Evolutionary conservation across 2,797 vertebrate genomes (phyloP), one percentile per base, ranked within the genome.

Genomic region (Epinephelus awoara): DNA sequence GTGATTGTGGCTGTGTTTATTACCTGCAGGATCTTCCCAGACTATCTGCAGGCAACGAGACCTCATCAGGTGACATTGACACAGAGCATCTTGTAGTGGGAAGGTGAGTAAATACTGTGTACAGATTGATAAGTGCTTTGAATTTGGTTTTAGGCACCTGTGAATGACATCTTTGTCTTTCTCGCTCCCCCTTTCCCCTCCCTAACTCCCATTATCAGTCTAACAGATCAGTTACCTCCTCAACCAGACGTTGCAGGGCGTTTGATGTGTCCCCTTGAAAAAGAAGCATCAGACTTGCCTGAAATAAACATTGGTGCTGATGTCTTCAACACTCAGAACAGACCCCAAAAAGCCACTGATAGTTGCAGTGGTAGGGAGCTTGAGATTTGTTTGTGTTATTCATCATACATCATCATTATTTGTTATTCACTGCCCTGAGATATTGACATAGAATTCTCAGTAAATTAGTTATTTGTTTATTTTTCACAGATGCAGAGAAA

Each of bases 21-120:
- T 21, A 44, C 47, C 19, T 8, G 15, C 77, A 94, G 93, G 92
- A 83, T 61, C 64, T 74, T 14, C 47, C 21, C 9, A 72, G 72
- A 80, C 19, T 62, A 2, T 49, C 62, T 19, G 78, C 85, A 11
- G 67, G 82, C 19, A 18, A n/a, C 8, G 47, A 52, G n/a, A 66
- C 2, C 4, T 52, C 11, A 19, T 54, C 66, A 23, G 52, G 4
- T 17, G 44, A 74, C 46, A 19, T 19, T 17, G 18, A 58, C 8
- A 19, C 66, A 56, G 71, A 77, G 42, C 67, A 40, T 51, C 23
- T 11, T 23, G 34, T 42, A 29, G 27, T 47, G 17, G 55, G 23
- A 68, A 82, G 66, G 92, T 94, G 72, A 90, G 79, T 4, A 72
- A 51, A 61, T 12, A 6, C 8, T 65, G 7, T 27, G 10, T 68